Percentiles rank a stretch among this genome's conserved stretches.
phyloP scores from a whole-genome alignment of 2,797 vertebrate genomes.

The Siniperca scherzeri region DNA sequence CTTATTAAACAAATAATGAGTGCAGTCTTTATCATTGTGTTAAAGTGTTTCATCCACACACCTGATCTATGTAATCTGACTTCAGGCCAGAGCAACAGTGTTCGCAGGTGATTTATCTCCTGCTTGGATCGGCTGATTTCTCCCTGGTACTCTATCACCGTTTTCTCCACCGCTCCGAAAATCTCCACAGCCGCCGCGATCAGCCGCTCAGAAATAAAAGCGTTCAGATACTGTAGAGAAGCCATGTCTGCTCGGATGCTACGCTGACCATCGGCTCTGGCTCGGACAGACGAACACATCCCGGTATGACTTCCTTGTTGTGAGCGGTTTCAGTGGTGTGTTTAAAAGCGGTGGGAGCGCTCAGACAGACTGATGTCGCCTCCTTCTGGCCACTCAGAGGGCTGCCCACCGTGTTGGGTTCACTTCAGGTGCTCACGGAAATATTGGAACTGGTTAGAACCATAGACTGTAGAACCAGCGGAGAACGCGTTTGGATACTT shows the following conservation, averaged over 20 bases:
- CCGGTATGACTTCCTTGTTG: not conserved
- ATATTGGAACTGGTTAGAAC: not conserved
- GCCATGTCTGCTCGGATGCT: not conserved
- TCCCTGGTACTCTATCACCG: constrained; percentile 12
- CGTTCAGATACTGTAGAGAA: not conserved
- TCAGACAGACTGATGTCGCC: not conserved
- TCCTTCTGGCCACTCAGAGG: constrained; percentile 4
- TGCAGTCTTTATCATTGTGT: not conserved
- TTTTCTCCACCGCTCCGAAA: constrained; percentile 41
- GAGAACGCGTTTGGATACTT: too few relatives aligned
- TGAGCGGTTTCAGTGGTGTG: not conserved
- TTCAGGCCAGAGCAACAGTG: constrained; percentile 19
- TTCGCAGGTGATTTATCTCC: constrained; percentile 32
- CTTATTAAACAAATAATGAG: not conserved
- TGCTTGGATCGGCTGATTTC: constrained; percentile 29
- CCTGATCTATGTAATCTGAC: constrained; percentile 20
- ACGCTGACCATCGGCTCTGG: too few relatives aligned
- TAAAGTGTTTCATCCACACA: not conserved
- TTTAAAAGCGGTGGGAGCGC: not conserved
- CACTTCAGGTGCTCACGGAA: not conserved
- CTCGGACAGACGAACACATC: not conserved
- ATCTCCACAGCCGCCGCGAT: constrained; percentile 39
- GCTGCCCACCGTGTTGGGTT: too few relatives aligned
- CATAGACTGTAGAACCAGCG: too few relatives aligned
- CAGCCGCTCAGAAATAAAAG: constrained; percentile 17